These are phyloP conservation scores for Notolabrus celidotus DNA, from an alignment of 2,797 vertebrate genomes.

Conservation along the genomic window DNA sequence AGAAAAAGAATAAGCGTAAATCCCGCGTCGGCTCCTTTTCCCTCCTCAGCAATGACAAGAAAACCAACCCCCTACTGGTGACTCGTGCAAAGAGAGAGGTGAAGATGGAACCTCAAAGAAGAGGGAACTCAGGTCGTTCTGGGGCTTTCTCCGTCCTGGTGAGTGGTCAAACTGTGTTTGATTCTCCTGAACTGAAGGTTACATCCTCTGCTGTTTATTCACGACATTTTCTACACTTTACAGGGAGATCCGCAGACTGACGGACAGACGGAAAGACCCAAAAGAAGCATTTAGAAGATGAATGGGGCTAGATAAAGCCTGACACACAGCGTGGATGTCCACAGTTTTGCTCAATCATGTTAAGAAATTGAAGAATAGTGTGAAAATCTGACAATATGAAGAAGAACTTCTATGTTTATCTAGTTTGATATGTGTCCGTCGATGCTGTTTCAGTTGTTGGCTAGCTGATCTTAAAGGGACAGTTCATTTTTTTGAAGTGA, in stretches of 20 bases:
- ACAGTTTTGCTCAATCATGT: slow-evolving; percentile 12
- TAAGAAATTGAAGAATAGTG: slow-evolving; percentile 31
- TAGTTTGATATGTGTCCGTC: slow-evolving; percentile 25
- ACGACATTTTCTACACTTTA: slow-evolving; percentile 27
- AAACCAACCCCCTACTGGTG: slow-evolving; percentile 75
- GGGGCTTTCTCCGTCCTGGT: slow-evolving; percentile 78
- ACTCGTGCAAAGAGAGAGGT: slow-evolving; percentile 76
- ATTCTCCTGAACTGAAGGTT: not conserved
- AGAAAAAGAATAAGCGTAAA: slow-evolving; percentile 76
- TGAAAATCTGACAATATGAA: slow-evolving; percentile 33
- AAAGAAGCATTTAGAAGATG: slow-evolving; percentile 55
- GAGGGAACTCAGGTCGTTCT: slow-evolving; percentile 61
- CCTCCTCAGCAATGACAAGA: slow-evolving; percentile 75
- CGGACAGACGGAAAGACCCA: slow-evolving; percentile 47
- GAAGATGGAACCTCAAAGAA: slow-evolving; percentile 59
- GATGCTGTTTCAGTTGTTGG: slow-evolving; percentile 57
- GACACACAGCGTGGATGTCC: not conserved
- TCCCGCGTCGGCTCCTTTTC: slow-evolving; percentile 76
- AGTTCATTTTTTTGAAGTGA: no score
- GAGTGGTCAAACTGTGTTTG: slow-evolving; percentile 30
- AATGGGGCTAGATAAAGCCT: slow-evolving; percentile 24
- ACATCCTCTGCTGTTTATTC: slow-evolving; percentile 8
- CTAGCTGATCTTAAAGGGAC: slow-evolving; percentile 26
- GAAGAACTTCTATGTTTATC: slow-evolving; percentile 31
- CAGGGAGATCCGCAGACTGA: slow-evolving; percentile 70